Evolutionary conservation across 2,113 vertebrate species (phyloP), one percentile per base, ranked within the genome.

Genomic region (Alligator sinensis): DNA sequence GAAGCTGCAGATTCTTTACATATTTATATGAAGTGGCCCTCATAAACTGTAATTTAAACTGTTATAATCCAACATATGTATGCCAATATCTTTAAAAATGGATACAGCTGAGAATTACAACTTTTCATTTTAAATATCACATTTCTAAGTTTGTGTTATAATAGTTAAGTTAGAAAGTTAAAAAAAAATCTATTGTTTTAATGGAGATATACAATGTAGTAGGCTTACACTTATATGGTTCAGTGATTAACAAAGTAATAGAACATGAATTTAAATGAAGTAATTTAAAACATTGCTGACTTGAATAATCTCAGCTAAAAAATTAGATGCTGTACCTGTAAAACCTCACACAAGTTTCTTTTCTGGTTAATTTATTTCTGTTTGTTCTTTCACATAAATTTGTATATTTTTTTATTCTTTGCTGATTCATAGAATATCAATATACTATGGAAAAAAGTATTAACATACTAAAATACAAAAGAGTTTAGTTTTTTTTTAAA

Each of bases 201-300:
- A 75, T 75, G 34, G 58, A 54, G 3, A 68, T 7, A 95, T 10
- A 6, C 47, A 87, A 11, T 76, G 57, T 90, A 93, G 16, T 5
- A 85, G 61, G 58, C 84, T 84, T 76, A 66, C 0, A 2, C 87
- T 92, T 86, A 4, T 63, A 80, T 84, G 17, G 18, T 68, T 75
- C 75, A 82, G 11, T 92, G 70, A 86, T 91, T 82, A 93, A 90
- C 30, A 84, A 83, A 88, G 24, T 77, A 34, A 47, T 15, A 81
- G 38, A 92, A 79, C 13, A 82, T 58, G 58, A 92, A 91, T 89
- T 92, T 81, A 85, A 91, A 93, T 86, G 14, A 93, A 89, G 38
- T 47, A 62, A 77, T 62, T 4, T 84, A 86, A 91, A 92, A 61
- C 0, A 55, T 5, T 89, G 3, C 38, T 91, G 54, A 68, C 19